Evolutionary conservation across 92 coral and sea anemone species (phyloP).

Genomic region (Pocillopora grandis): DNA sequence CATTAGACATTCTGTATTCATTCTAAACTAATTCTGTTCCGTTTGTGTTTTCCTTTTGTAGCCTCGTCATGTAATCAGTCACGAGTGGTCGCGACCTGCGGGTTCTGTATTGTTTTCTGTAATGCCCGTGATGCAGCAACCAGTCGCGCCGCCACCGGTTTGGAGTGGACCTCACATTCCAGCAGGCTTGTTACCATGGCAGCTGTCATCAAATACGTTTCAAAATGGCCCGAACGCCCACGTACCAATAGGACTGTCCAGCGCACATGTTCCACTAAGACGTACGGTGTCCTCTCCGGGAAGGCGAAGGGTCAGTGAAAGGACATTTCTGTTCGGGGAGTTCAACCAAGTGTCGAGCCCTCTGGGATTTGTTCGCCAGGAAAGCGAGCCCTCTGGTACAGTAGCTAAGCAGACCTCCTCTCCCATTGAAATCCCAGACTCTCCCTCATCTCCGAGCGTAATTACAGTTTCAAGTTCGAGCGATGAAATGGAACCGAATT

Average conservation of each 20-base stretch:
- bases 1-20: background rate
- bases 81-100: slow-evolving; percentile 90
- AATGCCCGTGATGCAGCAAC: slow-evolving; percentile 93
- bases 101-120: slow-evolving; percentile 90
- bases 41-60: background rate
- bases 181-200: slow-evolving; percentile 86
- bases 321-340: slow-evolving; percentile 70
- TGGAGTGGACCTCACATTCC: slow-evolving; percentile 93
- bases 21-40: slow-evolving; percentile 9
- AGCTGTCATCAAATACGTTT: slow-evolving; percentile 60
- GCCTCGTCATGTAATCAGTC: slow-evolving; percentile 76
- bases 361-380: slow-evolving; percentile 43
- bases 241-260: slow-evolving; percentile 42
- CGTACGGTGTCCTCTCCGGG: slow-evolving; percentile 93
- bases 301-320: slow-evolving; percentile 73
- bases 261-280: slow-evolving; percentile 63
- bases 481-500: slow-evolving; percentile 90
- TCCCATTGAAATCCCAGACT: slow-evolving; percentile 95
- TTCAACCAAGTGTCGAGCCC: slow-evolving; percentile 68
- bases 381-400: slow-evolving; percentile 38
- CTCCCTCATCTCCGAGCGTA: slow-evolving; percentile 93
- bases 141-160: slow-evolving; percentile 81
- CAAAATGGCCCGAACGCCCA: slow-evolving; percentile 33
- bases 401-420: slow-evolving; percentile 79
- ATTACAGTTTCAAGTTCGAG: slow-evolving; percentile 98